Evolutionary conservation across 2,113 vertebrate genomes (phyloP), one percentile per base, ranked within the genome.

Genomic region (Gobio gobio): DNA sequence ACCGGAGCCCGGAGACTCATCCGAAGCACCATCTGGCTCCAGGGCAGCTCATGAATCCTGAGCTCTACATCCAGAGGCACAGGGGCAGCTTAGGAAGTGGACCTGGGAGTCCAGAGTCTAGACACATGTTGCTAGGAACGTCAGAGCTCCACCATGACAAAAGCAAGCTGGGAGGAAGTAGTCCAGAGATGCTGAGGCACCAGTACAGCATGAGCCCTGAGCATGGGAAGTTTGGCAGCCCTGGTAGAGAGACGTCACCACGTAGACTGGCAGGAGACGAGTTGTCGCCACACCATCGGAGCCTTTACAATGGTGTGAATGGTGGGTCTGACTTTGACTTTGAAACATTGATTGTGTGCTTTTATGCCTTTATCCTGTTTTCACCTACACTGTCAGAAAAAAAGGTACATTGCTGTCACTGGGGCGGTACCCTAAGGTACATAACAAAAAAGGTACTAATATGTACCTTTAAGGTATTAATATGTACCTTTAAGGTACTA

Each of bases 111-210:
- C 97, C 97, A 0, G 98, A 99, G 61, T 95, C 95, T 29, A 96
- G 97, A 79, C 96, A 97, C 24, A 93, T 93, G 0, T 91, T 95
- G 2, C 91, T 96, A 24, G 96, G 96, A 86, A 95, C 94, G 83
- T 86, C 95, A 58, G 98, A 99, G 86, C 96, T 83, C 20, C 79
- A 97, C 47, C 95, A 96, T 3, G 96, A 96, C 87, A 96, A 97
- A 92, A 92, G 94, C 91, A 72, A 90, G 79, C 89, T 88, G 9
- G 91, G 93, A 16, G 73, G 77, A 36, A 97, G 95, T 1, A 99
- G 97, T 92, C 97, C 97, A 0, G 98, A 99, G 93, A 96, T 95
- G 12, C 96, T 97, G 83, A 96, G 97, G 91, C 97, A 97, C 58
- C 97, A 98, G 91, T 97, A 94, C 33, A 94, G 94, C 84, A 93